Conservation (phyloP, 2,888 invertebrate species). For the Ophraella communa region DNA sequence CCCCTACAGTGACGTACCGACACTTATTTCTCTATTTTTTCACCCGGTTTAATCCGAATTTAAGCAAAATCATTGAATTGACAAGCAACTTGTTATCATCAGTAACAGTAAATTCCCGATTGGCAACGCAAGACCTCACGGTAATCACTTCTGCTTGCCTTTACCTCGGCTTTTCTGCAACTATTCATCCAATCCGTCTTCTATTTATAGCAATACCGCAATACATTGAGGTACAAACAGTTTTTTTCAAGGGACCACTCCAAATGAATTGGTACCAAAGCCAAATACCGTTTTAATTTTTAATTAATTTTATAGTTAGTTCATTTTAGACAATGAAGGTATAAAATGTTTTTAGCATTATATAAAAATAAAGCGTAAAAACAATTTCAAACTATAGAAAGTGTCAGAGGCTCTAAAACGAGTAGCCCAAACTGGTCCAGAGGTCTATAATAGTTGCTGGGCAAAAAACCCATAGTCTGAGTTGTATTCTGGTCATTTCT, state of each 20-base stretch:
- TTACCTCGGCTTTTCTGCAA: constrained; percentile 19
- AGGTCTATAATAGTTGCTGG: too few relatives aligned
- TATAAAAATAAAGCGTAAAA: too few relatives aligned
- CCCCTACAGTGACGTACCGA: background rate
- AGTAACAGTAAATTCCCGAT: constrained; percentile 11
- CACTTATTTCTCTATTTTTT: too few relatives aligned
- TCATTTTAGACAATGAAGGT: too few relatives aligned
- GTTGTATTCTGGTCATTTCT: too few relatives aligned
- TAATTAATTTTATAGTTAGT: background rate
- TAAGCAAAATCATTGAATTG: background rate
- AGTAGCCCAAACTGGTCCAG: too few relatives aligned
- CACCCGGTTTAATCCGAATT: background rate
- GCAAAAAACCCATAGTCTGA: too few relatives aligned
- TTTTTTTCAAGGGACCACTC: background rate
- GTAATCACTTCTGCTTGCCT: constrained; percentile 19
- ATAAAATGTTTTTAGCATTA: too few relatives aligned
- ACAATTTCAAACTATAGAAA: too few relatives aligned
- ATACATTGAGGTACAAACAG: background rate
- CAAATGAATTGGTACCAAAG: too few relatives aligned
- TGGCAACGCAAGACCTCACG: constrained; percentile 23
- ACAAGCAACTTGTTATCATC: constrained; percentile 13
- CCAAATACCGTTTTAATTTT: too few relatives aligned
- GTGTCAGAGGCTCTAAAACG: too few relatives aligned
- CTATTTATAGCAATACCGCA: constrained; percentile 16
- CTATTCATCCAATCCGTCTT: constrained; percentile 23